Evolutionary conservation across 2,888 invertebrate genomes (phyloP).

Genomic region (Plutella xylostella): DNA sequence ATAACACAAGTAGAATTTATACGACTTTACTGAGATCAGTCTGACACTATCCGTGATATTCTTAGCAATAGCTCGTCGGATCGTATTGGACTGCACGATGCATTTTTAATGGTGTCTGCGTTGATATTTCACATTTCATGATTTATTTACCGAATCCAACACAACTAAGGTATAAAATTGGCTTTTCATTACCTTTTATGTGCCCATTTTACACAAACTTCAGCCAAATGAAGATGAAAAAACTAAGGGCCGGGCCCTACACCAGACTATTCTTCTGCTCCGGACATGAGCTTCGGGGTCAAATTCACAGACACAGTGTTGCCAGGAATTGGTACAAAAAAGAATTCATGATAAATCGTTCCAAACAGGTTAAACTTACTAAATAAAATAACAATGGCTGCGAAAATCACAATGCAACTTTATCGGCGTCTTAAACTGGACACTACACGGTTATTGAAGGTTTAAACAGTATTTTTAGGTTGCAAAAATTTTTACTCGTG

Average conservation of each 20-base stretch:
- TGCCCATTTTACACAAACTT: conserved; percentile 66
- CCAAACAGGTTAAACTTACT: no score
- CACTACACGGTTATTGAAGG: no score
- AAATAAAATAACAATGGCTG: no score
- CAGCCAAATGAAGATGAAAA: conserved; percentile 55
- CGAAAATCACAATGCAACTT: no score
- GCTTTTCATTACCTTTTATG: conserved; percentile 58
- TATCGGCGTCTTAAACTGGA: no score
- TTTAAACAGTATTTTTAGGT: not conserved
- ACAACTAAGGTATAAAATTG: conserved; percentile 4
- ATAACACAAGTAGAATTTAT: conserved; percentile 49
- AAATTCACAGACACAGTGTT: conserved; percentile 68
- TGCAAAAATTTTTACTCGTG: conserved; percentile 35
- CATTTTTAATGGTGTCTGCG: conserved; percentile 43
- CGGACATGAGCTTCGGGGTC: conserved; percentile 69
- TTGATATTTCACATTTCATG: no score
- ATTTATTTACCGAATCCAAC: conserved; percentile 20
- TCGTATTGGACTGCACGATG: conserved; percentile 38
- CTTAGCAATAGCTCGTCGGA: conserved; percentile 57
- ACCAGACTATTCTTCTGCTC: conserved; percentile 62
- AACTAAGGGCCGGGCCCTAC: conserved; percentile 66
- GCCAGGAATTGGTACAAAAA: conserved; percentile 31
- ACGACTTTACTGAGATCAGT: conserved; percentile 47
- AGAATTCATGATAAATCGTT: no score
- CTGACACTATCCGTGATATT: conserved; percentile 61